phyloP scores from a whole-genome alignment of 2,113 vertebrate genomes.

The Ploceus nigricollis region DNA sequence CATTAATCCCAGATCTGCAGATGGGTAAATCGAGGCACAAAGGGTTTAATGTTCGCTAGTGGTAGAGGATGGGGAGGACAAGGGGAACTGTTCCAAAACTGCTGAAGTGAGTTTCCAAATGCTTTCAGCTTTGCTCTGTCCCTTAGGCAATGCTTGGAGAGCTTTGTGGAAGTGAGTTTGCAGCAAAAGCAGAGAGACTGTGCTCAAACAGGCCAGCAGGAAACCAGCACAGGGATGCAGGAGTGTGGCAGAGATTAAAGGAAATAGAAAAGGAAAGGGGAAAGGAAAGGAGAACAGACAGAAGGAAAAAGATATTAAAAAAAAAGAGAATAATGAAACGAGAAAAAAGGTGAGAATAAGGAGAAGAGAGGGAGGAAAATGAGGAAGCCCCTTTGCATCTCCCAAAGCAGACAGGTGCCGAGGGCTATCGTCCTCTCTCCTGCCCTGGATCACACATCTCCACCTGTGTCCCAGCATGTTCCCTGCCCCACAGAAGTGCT shows the following conservation, averaged over 20 bases:
- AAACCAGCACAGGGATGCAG: not conserved
- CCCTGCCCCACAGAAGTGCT: not conserved
- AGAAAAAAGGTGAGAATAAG: not conserved
- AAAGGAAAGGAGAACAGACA: not conserved
- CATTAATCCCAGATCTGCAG: not conserved
- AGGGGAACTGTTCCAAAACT: not conserved
- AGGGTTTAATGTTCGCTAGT: not conserved
- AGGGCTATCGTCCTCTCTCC: not conserved
- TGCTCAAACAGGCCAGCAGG: not conserved
- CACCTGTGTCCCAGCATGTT: not conserved
- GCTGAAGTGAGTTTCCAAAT: not conserved
- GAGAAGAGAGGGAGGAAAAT: not conserved
- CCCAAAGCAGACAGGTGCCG: rapidly evolving
- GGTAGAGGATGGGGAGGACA: not conserved
- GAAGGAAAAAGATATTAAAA: not conserved
- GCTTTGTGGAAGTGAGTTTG: not conserved
- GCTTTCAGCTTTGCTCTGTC: not conserved
- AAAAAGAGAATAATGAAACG: not conserved
- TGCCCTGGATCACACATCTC: rapidly evolving
- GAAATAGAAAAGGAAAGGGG: not conserved
- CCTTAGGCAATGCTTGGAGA: not conserved
- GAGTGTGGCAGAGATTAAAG: not conserved
- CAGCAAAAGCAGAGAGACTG: not conserved
- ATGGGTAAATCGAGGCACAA: not conserved
- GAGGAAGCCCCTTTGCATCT: not conserved